phyloP scores from a whole-genome alignment of 1,140 invertebrate genomes.

The Elymnias hypermnestra region DNA sequence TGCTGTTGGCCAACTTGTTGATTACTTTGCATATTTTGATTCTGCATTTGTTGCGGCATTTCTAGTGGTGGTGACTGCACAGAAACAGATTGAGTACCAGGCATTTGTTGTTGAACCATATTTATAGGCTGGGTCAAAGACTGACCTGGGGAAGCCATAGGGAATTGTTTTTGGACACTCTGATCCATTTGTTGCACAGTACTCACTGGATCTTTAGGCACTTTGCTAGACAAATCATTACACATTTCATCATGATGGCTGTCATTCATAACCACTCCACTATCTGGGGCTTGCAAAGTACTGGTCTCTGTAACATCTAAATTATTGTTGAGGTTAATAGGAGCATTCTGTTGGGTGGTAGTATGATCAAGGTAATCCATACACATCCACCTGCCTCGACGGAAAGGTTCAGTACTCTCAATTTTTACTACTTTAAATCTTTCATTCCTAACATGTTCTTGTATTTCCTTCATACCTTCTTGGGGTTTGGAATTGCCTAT shows the following conservation, averaged over 20 bases:
- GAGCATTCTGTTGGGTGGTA: constrained; percentile 76
- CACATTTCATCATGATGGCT: constrained; percentile 69
- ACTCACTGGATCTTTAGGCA: constrained; percentile 67
- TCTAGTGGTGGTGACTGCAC: constrained; percentile 73
- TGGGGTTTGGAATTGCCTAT: constrained; percentile 78
- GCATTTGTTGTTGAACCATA: constrained; percentile 67
- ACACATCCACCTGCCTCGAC: constrained; percentile 95
- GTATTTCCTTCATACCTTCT: constrained; percentile 83
- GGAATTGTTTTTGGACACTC: constrained; percentile 68
- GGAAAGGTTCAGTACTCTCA: constrained; percentile 95
- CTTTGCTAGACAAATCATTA: constrained; percentile 63
- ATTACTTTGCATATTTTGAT: constrained; percentile 56
- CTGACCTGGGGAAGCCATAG: constrained; percentile 72
- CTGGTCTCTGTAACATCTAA: constrained; percentile 62
- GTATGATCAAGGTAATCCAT: constrained; percentile 96
- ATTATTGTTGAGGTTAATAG: constrained; percentile 69
- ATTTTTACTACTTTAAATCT: constrained; percentile 98
- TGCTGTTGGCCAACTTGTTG: constrained; percentile 66
- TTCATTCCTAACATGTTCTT: constrained; percentile 86
- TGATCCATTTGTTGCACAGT: constrained; percentile 66
- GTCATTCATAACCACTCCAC: constrained; percentile 72
- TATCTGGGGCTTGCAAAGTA: constrained; percentile 61
- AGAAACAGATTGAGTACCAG: constrained; percentile 63
- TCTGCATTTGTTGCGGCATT: constrained; percentile 69
- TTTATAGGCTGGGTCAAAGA: constrained; percentile 72